A percentile compares a stretch with the other conserved stretches of the same genome.
Evolutionary conservation across 1,140 invertebrate genomes (phyloP).

Genomic region (Drosophila ironensis): DNA sequence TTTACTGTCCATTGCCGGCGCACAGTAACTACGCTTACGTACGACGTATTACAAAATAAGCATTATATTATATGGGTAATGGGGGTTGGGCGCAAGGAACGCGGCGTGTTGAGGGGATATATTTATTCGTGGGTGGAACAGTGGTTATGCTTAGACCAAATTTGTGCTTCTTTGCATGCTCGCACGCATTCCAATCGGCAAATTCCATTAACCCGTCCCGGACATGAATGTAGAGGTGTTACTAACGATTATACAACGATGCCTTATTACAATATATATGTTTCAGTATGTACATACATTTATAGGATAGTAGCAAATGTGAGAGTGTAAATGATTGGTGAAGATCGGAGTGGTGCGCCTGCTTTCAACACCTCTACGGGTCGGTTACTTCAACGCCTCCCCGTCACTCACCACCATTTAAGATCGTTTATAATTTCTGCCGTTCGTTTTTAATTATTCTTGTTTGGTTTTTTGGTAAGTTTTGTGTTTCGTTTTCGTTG

Average conservation of each 20-base stretch:
- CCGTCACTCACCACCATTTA: slow-evolving; percentile 35
- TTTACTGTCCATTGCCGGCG: not conserved
- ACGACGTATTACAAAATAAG: slow-evolving; percentile 17
- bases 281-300: slow-evolving; percentile 15
- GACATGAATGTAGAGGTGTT: not conserved
- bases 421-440: slow-evolving; percentile 42
- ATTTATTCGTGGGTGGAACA: slow-evolving; percentile 15
- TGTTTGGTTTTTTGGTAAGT: slow-evolving; percentile 36
- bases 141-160: slow-evolving; percentile 14
- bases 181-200: slow-evolving; percentile 3
- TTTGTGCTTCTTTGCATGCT: slow-evolving; percentile 33
- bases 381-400: not conserved
- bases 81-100: slow-evolving; percentile 5
- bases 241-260: not conserved
- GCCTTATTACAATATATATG: slow-evolving; percentile 28
- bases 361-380: slow-evolving; percentile 5
- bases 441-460: not conserved
- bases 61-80: slow-evolving; percentile 11
- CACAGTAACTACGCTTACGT: slow-evolving; percentile 13
- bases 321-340: slow-evolving; percentile 14
- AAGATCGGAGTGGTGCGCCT: too few relatives aligned
- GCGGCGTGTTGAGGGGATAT: not conserved
- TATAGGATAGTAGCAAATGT: slow-evolving; percentile 22
- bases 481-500: slow-evolving; percentile 58
- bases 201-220: not conserved